Conservation (phyloP, 2,113 vertebrate species). For the Arvicanthis niloticus region DNA sequence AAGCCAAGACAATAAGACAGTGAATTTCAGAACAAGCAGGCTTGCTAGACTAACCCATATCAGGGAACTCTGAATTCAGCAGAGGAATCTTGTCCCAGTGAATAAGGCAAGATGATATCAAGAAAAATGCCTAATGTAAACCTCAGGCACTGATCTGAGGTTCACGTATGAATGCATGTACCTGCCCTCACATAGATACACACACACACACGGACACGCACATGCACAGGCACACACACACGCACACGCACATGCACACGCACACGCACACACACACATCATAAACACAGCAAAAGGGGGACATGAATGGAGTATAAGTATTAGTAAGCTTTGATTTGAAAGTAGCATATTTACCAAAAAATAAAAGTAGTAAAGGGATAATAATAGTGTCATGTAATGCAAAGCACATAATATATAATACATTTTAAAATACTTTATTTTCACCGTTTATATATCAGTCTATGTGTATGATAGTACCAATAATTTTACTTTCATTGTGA, state of each 20-base stretch:
- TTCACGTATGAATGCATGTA: no score
- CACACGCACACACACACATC: neutral
- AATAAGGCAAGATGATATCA: rapidly evolving
- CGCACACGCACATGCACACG: no score
- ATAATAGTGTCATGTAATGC: neutral
- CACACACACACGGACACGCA: neutral
- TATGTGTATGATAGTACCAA: no score
- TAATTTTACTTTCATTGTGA: neutral
- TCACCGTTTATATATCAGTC: neutral
- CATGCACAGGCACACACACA: no score
- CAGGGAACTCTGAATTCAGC: neutral
- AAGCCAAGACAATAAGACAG: neutral
- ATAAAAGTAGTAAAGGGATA: neutral
- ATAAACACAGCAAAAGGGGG: neutral
- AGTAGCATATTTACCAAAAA: neutral
- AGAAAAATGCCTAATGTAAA: neutral
- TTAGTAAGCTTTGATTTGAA: neutral
- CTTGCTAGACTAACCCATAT: neutral
- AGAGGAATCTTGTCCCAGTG: no score
- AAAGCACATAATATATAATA: neutral
- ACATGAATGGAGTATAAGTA: neutral
- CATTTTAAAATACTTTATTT: neutral
- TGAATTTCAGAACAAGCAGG: neutral
- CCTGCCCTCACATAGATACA: neutral
- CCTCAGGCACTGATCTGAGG: neutral